Conservation (phyloP, 2,113 vertebrate genomes). For the Dendropsophus ebraccatus region DNA sequence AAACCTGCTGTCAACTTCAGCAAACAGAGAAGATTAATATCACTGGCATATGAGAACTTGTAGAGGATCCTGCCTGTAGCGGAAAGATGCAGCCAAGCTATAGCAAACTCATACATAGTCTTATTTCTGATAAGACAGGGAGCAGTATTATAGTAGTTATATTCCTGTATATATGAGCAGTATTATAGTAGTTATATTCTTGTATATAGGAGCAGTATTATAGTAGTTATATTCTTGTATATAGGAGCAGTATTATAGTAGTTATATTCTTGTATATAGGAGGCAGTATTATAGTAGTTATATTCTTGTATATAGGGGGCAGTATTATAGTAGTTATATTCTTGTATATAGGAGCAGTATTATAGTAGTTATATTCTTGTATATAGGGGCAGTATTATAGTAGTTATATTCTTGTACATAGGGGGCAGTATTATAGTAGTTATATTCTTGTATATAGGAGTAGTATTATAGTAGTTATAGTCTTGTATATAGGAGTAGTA, state of each 20-base stretch:
- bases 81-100: neutral
- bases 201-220: neutral
- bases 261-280: conserved; percentile 3
- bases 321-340: conserved; percentile 14
- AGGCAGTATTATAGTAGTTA: neutral
- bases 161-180: neutral
- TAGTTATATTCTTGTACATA: too few species aligned
- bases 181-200: neutral
- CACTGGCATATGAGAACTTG: neutral
- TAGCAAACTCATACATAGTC: neutral
- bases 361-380: conserved; percentile 10
- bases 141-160: conserved; percentile 4
- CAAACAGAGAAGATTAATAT: neutral
- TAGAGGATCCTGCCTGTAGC: neutral
- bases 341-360: neutral
- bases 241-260: conserved; percentile 8
- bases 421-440: too few species aligned
- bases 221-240: neutral
- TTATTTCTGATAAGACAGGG: neutral
- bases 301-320: neutral
- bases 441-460: too few species aligned
- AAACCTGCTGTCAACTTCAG: neutral
- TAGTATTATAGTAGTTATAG: too few species aligned
- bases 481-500: too few species aligned
- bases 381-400: too few species aligned